phyloP scores from a whole-genome alignment of 2,797 vertebrate species.

The Coregonus sp. region DNA sequence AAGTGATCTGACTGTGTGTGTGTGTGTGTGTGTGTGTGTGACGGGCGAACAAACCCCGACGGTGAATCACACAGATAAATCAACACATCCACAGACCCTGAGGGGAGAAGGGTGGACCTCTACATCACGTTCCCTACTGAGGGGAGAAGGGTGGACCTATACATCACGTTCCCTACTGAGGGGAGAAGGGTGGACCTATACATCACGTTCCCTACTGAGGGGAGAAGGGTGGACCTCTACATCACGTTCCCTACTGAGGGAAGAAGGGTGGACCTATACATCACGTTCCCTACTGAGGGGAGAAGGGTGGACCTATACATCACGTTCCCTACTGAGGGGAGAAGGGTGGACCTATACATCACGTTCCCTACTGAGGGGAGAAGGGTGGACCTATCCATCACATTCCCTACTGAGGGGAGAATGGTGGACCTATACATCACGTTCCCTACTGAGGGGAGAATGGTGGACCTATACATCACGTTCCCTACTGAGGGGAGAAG shows the following conservation, averaged over 20 bases:
- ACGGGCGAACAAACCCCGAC: not conserved
- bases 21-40: constrained; percentile 21
- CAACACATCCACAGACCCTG: constrained; percentile 21
- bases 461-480: not conserved
- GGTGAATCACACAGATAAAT: constrained; percentile 56
- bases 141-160: not conserved
- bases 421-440: not conserved
- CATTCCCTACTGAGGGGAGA: too few relatives aligned
- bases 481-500: not conserved
- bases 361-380: too few relatives aligned
- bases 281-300: too few relatives aligned
- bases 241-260: too few relatives aligned
- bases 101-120: not conserved
- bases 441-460: not conserved
- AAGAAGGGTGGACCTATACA: too few relatives aligned
- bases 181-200: too few relatives aligned
- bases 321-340: too few relatives aligned
- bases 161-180: not conserved
- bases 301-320: too few relatives aligned
- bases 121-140: not conserved
- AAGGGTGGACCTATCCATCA: too few relatives aligned
- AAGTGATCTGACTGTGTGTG: not conserved
- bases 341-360: too few relatives aligned
- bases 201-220: too few relatives aligned
- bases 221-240: too few relatives aligned